Conservation (phyloP, 2,113 vertebrate species). For the Pterophyllum scalare region DNA sequence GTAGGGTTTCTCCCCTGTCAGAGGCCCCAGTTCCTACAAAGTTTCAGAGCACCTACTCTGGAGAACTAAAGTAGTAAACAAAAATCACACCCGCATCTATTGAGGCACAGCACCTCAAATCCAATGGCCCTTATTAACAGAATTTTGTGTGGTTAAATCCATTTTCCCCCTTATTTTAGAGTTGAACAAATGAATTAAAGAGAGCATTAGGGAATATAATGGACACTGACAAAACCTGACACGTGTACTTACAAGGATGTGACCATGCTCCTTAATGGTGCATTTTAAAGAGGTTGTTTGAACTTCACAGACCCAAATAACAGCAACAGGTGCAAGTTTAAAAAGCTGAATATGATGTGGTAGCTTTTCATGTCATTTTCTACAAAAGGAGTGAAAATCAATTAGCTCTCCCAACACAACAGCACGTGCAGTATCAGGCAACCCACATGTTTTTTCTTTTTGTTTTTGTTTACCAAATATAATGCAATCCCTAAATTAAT, state of each 20-base stretch:
- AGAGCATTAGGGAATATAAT: not conserved
- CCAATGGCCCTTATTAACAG: not conserved
- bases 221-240: not conserved
- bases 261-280: not conserved
- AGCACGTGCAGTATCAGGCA: not conserved
- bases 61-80: not conserved
- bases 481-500: not conserved
- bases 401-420: not conserved
- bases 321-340: slow-evolving; percentile 19
- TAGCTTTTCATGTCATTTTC: slow-evolving; percentile 12
- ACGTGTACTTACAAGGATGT: not conserved
- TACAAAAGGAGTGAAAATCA: slow-evolving; percentile 14
- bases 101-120: rapidly evolving
- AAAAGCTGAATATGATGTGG: not conserved
- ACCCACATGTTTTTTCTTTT: not conserved
- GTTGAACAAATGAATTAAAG: not conserved
- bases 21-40: too few species aligned
- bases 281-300: slow-evolving; percentile 9
- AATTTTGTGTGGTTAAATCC: not conserved
- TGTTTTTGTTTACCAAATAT: not conserved
- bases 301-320: slow-evolving; percentile 30
- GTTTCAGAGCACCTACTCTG: not conserved
- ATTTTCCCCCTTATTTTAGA: not conserved
- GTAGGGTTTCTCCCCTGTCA: too few species aligned
- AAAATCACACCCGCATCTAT: not conserved